A percentile compares a stretch with the other conserved stretches of the same genome.
Evolutionary conservation across 2,797 vertebrate species (phyloP).

Genomic region (Phoeniculus purpureus): DNA sequence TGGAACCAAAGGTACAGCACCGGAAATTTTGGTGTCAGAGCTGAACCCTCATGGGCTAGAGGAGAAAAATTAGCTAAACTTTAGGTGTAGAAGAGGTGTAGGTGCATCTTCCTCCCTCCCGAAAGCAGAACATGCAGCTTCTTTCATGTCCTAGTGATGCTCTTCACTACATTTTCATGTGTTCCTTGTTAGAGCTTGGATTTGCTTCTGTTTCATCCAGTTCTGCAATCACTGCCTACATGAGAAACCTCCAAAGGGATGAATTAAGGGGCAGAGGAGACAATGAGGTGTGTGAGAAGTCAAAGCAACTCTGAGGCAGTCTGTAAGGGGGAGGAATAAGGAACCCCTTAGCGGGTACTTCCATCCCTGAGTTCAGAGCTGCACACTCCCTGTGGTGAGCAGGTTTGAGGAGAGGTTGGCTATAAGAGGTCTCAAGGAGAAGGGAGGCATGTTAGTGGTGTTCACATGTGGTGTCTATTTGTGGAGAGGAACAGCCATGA

Average conservation of each 20-base stretch:
- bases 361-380: not conserved
- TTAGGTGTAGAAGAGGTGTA: not conserved
- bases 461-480: not conserved
- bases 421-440: not conserved
- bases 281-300: not conserved
- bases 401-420: not conserved
- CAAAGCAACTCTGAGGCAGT: not conserved
- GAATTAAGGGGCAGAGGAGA: not conserved
- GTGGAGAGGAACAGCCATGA: not conserved
- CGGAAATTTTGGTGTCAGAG: not conserved
- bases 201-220: not conserved
- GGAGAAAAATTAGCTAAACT: not conserved
- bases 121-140: not conserved
- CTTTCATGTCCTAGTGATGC: not conserved
- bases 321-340: not conserved
- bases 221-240: not conserved
- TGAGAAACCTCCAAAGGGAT: not conserved
- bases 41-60: not conserved
- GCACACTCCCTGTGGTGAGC: accelerated
- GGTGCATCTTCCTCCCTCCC: not conserved
- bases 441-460: not conserved
- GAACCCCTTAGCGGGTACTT: not conserved
- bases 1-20: not conserved
- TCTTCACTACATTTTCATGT: not conserved
- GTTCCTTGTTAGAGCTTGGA: not conserved